These are phyloP conservation scores for Sorex fumeus DNA, from an alignment of 2,113 vertebrate genomes.

Conservation along the genomic window DNA sequence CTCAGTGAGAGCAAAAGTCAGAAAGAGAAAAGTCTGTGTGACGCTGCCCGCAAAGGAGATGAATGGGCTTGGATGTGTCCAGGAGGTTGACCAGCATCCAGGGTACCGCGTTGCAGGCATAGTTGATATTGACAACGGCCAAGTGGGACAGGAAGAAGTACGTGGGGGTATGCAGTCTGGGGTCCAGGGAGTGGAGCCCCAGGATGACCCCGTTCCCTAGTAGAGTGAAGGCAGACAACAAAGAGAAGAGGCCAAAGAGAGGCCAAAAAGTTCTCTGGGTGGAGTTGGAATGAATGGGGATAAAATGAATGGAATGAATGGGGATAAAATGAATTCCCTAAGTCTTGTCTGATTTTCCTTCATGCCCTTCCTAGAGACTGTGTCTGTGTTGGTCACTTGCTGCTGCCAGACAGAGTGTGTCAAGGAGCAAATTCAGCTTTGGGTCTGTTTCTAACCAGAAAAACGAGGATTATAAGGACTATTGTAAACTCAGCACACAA, in stretches of 20 bases:
- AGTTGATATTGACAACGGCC: constrained; percentile 69
- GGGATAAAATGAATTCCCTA: constrained; percentile 63
- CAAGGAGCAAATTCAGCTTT: too few relatives aligned
- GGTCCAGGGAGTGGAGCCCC: constrained; percentile 56
- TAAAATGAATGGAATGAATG: too few relatives aligned
- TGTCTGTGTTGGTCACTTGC: too few relatives aligned
- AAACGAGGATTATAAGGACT: too few relatives aligned
- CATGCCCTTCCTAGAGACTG: constrained; percentile 19
- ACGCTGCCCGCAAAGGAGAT: constrained; percentile 54
- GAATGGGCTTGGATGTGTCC: neutral
- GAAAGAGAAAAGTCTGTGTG: constrained; percentile 48
- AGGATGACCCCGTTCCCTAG: constrained; percentile 68
- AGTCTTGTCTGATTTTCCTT: constrained; percentile 58
- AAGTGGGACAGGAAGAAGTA: constrained; percentile 76
- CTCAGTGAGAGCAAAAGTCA: constrained; percentile 45
- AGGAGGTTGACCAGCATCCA: constrained; percentile 65
- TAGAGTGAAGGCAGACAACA: constrained; percentile 53
- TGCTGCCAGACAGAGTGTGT: too few relatives aligned
- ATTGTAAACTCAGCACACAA: too few relatives aligned
- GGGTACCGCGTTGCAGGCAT: constrained; percentile 73
- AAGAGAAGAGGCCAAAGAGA: constrained; percentile 66
- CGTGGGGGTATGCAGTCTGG: constrained; percentile 60
- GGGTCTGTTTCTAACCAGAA: too few relatives aligned
- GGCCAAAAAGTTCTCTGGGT: neutral
- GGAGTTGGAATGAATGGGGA: constrained; percentile 66